Percentiles rank a stretch among this genome's conserved stretches.
These are phyloP conservation scores for Drosophila pseudotakahashii DNA, from an alignment of 2,888 invertebrate species.

Conservation along the genomic window DNA sequence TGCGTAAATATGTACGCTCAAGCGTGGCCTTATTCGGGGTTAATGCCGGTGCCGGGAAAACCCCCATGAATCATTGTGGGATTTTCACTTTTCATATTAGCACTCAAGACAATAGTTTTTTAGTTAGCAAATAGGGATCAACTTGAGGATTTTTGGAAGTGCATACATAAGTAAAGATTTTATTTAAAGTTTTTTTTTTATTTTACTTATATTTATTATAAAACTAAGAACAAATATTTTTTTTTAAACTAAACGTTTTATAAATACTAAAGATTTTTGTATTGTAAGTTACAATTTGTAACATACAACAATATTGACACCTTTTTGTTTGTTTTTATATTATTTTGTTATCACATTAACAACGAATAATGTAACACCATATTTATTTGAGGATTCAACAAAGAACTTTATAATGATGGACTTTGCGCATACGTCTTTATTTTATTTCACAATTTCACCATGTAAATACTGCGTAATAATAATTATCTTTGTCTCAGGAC, in stretches of 20 bases:
- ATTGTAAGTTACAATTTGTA: too few species aligned
- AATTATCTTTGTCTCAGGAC: not conserved
- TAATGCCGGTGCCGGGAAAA: slow-evolving; percentile 39
- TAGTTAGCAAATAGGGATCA: not conserved
- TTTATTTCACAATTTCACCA: not conserved
- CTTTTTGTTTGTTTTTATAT: too few species aligned
- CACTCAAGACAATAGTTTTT: not conserved
- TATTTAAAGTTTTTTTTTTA: too few species aligned
- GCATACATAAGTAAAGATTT: not conserved
- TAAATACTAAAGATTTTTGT: too few species aligned
- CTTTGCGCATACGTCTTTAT: too few species aligned
- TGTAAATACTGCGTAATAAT: not conserved
- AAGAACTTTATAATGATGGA: not conserved
- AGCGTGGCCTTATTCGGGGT: slow-evolving; percentile 28
- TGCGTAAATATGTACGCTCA: slow-evolving; percentile 5
- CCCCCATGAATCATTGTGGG: slow-evolving; percentile 22
- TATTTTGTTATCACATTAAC: too few species aligned
- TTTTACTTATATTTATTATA: too few species aligned
- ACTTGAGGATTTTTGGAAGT: not conserved
- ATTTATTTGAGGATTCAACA: not conserved
- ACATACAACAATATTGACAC: too few species aligned
- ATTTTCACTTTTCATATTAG: slow-evolving; percentile 6
- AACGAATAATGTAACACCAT: too few species aligned
- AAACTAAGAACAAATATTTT: too few species aligned
- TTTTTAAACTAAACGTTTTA: too few species aligned